These are phyloP conservation scores for Mantis religiosa DNA, from an alignment of 2,888 invertebrate species.

Conservation along the genomic window DNA sequence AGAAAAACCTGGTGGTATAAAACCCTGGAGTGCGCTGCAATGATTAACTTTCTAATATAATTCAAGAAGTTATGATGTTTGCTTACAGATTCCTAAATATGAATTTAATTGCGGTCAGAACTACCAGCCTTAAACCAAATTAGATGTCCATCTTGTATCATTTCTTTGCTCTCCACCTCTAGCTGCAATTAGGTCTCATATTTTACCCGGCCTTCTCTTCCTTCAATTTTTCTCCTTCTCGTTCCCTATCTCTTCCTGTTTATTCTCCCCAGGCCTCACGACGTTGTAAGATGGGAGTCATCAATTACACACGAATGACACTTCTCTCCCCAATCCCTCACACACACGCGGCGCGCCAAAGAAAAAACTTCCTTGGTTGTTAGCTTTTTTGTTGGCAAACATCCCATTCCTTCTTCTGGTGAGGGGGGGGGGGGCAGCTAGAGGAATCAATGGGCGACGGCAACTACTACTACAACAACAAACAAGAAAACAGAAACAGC, in stretches of 20 bases:
- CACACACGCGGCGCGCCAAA: not conserved
- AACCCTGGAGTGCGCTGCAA: no score
- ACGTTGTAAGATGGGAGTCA: constrained; percentile 16
- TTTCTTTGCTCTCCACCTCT: not conserved
- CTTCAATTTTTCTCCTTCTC: constrained; percentile 16
- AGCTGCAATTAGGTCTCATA: not conserved
- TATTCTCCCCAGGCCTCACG: not conserved
- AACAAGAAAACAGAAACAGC: not conserved
- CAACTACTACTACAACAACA: not conserved
- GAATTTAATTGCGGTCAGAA: no score
- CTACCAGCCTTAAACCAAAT: not conserved
- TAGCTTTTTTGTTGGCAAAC: constrained; percentile 1
- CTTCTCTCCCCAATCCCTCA: constrained; percentile 16
- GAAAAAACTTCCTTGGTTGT: not conserved
- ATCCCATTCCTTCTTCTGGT: not conserved
- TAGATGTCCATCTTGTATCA: not conserved
- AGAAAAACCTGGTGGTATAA: no score
- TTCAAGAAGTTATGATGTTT: no score
- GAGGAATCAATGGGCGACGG: not conserved
- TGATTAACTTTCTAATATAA: no score
- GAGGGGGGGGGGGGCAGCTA: not conserved
- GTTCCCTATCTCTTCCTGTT: constrained; percentile 9
- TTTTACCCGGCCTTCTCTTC: not conserved
- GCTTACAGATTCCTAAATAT: no score
- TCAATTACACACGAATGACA: constrained; percentile 28